These are phyloP conservation scores for Euproctis similis DNA, from an alignment of 2,888 invertebrate species.

Conservation along the genomic window DNA sequence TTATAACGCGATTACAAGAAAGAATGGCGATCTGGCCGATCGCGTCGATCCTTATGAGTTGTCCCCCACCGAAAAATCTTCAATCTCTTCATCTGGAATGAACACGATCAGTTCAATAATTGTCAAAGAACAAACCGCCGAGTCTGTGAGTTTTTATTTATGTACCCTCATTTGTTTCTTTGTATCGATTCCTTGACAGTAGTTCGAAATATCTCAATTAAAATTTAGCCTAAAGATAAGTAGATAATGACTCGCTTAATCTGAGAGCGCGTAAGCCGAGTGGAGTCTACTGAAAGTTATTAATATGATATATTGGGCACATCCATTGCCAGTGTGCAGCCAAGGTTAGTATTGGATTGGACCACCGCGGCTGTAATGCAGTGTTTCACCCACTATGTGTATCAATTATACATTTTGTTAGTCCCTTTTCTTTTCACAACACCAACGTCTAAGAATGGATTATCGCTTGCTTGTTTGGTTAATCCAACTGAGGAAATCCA, in stretches of 20 bases:
- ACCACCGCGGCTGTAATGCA: slow-evolving; percentile 45
- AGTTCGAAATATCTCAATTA: slow-evolving; percentile 71
- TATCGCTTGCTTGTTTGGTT: slow-evolving; percentile 58
- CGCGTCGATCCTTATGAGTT: slow-evolving; percentile 53
- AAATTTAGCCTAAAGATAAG: slow-evolving; percentile 70
- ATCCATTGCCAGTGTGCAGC: slow-evolving; percentile 41
- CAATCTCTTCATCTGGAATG: slow-evolving; percentile 41
- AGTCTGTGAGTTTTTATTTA: slow-evolving; percentile 40
- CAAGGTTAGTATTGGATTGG: too few species aligned
- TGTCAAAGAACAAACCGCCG: slow-evolving; percentile 35
- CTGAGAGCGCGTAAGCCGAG: slow-evolving; percentile 70
- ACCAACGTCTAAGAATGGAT: slow-evolving; percentile 64
- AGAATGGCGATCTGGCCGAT: slow-evolving; percentile 62
- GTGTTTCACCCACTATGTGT: slow-evolving; percentile 30
- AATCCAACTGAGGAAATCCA: slow-evolving; percentile 43
- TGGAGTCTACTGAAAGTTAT: slow-evolving; percentile 58
- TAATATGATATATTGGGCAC: slow-evolving; percentile 63
- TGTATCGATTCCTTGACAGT: slow-evolving; percentile 46
- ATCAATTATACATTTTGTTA: slow-evolving; percentile 55
- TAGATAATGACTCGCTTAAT: slow-evolving; percentile 62
- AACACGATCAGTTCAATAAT: slow-evolving; percentile 43
- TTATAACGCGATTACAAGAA: slow-evolving; percentile 72
- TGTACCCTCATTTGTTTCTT: slow-evolving; percentile 46
- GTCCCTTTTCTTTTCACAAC: slow-evolving; percentile 46
- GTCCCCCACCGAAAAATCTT: slow-evolving; percentile 48